These are phyloP conservation scores for Eubasilissa regina DNA, from an alignment of 1,140 invertebrate species.

Conservation along the genomic window DNA sequence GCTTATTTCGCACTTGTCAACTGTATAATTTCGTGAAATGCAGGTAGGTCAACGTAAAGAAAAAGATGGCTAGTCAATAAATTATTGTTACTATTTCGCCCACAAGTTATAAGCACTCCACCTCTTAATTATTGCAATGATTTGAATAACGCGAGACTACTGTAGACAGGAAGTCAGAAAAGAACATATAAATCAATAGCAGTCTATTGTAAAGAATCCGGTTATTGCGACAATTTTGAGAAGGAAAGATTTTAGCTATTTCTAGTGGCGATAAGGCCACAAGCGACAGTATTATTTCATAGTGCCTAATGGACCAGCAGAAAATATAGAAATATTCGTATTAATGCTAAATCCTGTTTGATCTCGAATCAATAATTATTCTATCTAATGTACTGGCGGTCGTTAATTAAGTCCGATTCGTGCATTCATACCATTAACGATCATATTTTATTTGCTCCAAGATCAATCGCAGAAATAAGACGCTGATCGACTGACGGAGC, in stretches of 20 bases:
- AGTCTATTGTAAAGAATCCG: conserved; percentile 11
- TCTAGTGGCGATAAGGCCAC: neutral
- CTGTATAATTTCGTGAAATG: too few species aligned
- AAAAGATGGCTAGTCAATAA: too few species aligned
- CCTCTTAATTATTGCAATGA: too few species aligned
- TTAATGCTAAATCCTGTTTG: conserved; percentile 20
- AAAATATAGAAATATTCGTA: neutral
- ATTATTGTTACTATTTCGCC: too few species aligned
- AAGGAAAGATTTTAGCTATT: neutral
- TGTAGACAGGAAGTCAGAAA: too few species aligned
- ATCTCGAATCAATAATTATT: conserved; percentile 28
- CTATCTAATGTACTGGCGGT: conserved; percentile 27
- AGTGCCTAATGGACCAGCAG: neutral
- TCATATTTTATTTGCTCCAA: conserved; percentile 49
- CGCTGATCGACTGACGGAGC: neutral
- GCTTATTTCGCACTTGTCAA: too few species aligned
- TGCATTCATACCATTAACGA: conserved; percentile 41
- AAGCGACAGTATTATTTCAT: neutral
- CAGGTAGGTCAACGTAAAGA: too few species aligned
- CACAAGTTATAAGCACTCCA: too few species aligned
- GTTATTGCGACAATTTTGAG: neutral
- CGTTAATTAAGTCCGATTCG: conserved; percentile 40
- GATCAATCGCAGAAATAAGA: conserved; percentile 45
- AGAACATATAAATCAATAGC: neutral
- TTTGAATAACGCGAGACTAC: too few species aligned